Conservation (phyloP, 2,797 vertebrate genomes). For the Pangasius djambal region DNA sequence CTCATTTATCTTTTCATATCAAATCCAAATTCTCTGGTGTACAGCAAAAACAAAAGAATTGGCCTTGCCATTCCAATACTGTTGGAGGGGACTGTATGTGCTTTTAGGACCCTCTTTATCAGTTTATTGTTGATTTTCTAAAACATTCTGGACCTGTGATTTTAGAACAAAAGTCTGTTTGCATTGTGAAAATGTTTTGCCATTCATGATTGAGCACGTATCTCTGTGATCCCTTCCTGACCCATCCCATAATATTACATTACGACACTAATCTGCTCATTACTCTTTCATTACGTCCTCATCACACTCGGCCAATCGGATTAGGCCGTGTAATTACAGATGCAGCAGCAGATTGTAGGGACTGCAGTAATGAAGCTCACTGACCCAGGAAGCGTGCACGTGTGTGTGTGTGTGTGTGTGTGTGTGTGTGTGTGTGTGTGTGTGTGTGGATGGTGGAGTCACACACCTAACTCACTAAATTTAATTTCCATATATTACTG, state of each 20-base stretch:
- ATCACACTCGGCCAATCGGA: constrained; percentile 73
- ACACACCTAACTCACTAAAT: not conserved
- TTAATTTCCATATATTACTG: constrained; percentile 22
- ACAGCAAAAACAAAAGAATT: not conserved
- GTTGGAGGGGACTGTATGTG: not conserved
- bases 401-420: not conserved
- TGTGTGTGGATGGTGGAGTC: not conserved
- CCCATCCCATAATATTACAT: constrained; percentile 72
- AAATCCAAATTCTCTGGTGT: not conserved
- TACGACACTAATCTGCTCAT: constrained; percentile 68
- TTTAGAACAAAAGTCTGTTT: not conserved
- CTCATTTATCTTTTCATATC: not conserved
- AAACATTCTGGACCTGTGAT: not conserved
- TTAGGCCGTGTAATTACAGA: constrained; percentile 64
- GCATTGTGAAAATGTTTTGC: constrained; percentile 1
- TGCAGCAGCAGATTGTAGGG: constrained; percentile 28
- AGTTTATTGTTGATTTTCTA: not conserved
- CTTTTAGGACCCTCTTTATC: not conserved
- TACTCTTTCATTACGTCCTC: constrained; percentile 74
- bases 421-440: not conserved
- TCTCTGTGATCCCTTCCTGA: constrained; percentile 67
- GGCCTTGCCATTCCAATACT: not conserved
- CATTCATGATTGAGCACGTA: constrained; percentile 16
- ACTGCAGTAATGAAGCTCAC: constrained; percentile 22
- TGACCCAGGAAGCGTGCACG: not conserved